Evolutionary conservation across 1,140 invertebrate genomes (phyloP).

Genomic region (Gryllus bimaculatus): DNA sequence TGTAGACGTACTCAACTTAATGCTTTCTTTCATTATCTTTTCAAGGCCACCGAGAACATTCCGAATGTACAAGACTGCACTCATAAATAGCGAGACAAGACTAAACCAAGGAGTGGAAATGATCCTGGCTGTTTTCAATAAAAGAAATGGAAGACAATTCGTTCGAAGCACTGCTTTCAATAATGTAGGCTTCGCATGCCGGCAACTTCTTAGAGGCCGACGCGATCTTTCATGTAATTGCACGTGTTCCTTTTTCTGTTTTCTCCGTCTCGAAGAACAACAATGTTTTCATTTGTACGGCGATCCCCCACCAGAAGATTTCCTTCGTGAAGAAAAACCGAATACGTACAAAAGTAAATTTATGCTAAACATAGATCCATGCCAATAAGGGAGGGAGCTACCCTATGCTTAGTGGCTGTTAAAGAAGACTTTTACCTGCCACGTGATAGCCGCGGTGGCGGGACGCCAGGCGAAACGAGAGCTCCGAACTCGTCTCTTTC

Average conservation of each 20-base stretch:
- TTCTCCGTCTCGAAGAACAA: not conserved
- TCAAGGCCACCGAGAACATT: too few relatives aligned
- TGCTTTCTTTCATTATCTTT: too few relatives aligned
- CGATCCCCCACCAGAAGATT: not conserved
- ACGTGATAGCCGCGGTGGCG: not conserved
- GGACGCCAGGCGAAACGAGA: not conserved
- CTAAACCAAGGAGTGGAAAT: too few relatives aligned
- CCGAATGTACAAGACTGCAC: too few relatives aligned
- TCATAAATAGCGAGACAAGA: too few relatives aligned
- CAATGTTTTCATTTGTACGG: not conserved
- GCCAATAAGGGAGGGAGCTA: conserved; percentile 10
- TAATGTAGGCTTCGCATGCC: too few relatives aligned
- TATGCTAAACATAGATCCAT: conserved; percentile 16
- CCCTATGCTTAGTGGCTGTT: conserved; percentile 11
- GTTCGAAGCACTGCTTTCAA: too few relatives aligned
- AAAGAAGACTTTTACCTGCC: conserved; percentile 7
- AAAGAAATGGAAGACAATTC: too few relatives aligned
- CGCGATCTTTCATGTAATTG: not conserved
- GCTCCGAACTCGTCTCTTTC: not conserved
- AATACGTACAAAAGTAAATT: not conserved
- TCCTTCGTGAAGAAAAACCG: not conserved
- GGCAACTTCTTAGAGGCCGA: not conserved
- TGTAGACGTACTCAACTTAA: too few relatives aligned
- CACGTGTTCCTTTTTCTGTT: not conserved
- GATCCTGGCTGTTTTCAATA: too few relatives aligned